Evolutionary conservation across 2,888 invertebrate species (phyloP), one percentile per base, ranked within the genome.

Genomic region (Napeogenes inachia): DNA sequence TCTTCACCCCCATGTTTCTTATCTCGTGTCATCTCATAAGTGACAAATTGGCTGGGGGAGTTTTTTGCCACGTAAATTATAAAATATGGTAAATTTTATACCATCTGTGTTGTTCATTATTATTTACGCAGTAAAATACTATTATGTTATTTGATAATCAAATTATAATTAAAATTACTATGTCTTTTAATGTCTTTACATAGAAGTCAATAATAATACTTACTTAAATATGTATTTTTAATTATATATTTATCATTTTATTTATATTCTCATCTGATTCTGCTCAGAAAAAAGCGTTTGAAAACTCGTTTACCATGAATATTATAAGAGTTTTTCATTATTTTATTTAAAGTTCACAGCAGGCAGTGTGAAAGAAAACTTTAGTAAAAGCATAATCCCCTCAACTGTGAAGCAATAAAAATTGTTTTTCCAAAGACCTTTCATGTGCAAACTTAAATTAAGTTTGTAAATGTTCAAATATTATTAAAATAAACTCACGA

Each of bases 41-140:
- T 61, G 53, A 57, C 61, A 61, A 57, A 57, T 61, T 61, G 42
- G 42, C 42, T 61, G 54, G 21, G 57, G 47, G 47, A 47, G 13
- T 47, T 47, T 47, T 21, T 4, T 47, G n/a, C 47, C 47, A n/a
- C 47, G n/a, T 21, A 47, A 47, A 47, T 47, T 47, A 47, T 47
- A 47, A 47, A 47, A 47, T 13, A 47, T n/a, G n/a, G 47, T 47
- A 47, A 47, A 47, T 47, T n/a, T 13, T 2, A 47, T 35, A 6
- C 35, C 13, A 47, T 47, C 47, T 21, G 6, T 13, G 3, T 35
- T 35, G 35, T 35, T 21, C n/a, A 47, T 47, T 47, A 47, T 21
- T 6, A 13, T n/a, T 47, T 47, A 47, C 47, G 4, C n/a, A 21
- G 35, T 35, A 13, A 47, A 47, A 47, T n/a, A n/a, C 13, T n/a